phyloP scores from a whole-genome alignment of 2,113 vertebrate species.

The Lepus americanus region DNA sequence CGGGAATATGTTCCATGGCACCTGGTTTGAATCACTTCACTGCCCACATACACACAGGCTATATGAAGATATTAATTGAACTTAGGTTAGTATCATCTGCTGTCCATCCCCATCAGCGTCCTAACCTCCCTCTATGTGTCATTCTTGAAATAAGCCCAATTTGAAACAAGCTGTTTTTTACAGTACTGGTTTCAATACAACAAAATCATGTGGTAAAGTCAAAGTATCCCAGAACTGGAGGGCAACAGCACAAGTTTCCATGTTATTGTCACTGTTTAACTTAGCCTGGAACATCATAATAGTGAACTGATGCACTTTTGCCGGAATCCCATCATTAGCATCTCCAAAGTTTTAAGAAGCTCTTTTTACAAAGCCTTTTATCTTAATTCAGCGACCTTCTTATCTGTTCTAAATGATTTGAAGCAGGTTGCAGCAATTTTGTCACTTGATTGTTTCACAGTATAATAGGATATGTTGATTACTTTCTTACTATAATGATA shows the following conservation, averaged over 20 bases:
- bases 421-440: conserved; percentile 1
- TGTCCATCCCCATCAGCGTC: background rate
- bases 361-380: conserved; percentile 68
- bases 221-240: background rate
- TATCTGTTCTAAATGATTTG: background rate
- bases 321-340: conserved; percentile 70
- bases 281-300: conserved; percentile 81
- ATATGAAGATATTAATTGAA: background rate
- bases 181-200: background rate
- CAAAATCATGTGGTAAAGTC: background rate
- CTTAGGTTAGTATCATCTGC: background rate
- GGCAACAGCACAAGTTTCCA: background rate
- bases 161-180: conserved; percentile 15
- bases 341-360: conserved; percentile 77
- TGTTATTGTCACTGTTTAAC: background rate
- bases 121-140: background rate
- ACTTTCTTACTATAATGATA: no score
- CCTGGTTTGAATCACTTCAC: background rate
- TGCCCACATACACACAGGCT: background rate
- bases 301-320: conserved; percentile 46
- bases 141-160: conserved; percentile 18
- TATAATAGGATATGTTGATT: background rate
- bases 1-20: background rate
- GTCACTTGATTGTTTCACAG: conserved; percentile 35
- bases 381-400: background rate